Conservation (phyloP, 2,113 vertebrate genomes). For the Oxyura jamaicensis region DNA sequence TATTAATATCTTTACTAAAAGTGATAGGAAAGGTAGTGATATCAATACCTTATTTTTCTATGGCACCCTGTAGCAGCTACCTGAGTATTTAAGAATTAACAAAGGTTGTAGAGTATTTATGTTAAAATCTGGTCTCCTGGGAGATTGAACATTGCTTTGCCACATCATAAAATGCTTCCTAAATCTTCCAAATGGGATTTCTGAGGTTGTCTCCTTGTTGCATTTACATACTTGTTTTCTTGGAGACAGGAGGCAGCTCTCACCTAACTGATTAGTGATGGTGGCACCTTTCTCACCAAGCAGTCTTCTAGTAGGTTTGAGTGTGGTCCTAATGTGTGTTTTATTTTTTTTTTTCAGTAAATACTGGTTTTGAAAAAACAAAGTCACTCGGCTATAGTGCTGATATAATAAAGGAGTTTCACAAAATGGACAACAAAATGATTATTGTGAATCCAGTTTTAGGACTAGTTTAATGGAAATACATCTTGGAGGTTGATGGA, state of each 20-base stretch:
- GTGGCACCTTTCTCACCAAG: background rate
- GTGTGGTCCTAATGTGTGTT: background rate
- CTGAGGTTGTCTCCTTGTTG: background rate
- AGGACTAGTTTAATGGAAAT: background rate
- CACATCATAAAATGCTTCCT: background rate
- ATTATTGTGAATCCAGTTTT: background rate
- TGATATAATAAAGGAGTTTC: background rate
- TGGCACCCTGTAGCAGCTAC: background rate
- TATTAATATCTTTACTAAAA: background rate
- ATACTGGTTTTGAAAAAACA: background rate
- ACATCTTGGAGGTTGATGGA: background rate
- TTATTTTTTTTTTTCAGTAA: background rate
- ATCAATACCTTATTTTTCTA: background rate
- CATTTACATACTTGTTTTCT: background rate
- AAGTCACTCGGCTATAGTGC: background rate
- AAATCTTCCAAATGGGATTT: background rate
- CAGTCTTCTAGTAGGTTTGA: accelerated
- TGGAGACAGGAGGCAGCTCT: background rate
- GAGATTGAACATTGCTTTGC: background rate
- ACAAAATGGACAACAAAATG: background rate
- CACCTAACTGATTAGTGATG: background rate
- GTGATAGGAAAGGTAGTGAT: background rate
- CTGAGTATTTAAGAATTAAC: background rate
- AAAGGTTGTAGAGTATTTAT: background rate
- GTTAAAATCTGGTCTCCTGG: background rate